These are phyloP conservation scores for Heteropelma amictum DNA, from an alignment of 2,888 invertebrate species.

Conservation along the genomic window DNA sequence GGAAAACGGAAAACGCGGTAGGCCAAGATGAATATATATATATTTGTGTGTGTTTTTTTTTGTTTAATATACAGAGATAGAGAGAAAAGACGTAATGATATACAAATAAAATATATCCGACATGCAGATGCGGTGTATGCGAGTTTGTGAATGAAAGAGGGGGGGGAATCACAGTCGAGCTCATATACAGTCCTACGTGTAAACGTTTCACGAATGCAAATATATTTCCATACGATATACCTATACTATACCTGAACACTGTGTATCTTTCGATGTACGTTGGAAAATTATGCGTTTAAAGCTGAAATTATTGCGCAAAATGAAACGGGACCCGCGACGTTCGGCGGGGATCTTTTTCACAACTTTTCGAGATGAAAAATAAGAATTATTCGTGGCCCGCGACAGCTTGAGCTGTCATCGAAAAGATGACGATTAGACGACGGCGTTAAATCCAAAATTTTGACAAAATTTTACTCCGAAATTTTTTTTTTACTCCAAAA, in stretches of 20 bases:
- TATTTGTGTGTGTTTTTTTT: slow-evolving; percentile 42
- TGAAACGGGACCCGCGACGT: no score
- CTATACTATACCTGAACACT: background rate
- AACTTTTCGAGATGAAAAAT: no score
- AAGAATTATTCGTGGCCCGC: no score
- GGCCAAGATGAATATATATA: slow-evolving; percentile 34
- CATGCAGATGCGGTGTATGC: slow-evolving; percentile 34
- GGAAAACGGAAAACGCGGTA: slow-evolving; percentile 48
- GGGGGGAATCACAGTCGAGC: slow-evolving; percentile 37
- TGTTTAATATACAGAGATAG: slow-evolving; percentile 44
- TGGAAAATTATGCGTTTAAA: no score
- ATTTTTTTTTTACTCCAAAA: no score
- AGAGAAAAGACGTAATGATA: slow-evolving; percentile 71
- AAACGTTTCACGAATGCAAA: slow-evolving; percentile 44
- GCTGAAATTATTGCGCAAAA: no score
- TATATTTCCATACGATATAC: slow-evolving; percentile 42
- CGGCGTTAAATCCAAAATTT: no score
- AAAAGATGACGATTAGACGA: no score
- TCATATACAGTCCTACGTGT: slow-evolving; percentile 4
- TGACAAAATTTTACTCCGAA: no score
- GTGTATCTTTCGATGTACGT: no score
- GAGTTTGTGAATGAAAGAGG: slow-evolving; percentile 34
- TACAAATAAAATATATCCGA: slow-evolving; percentile 73
- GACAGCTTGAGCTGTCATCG: no score
- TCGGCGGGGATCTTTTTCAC: no score